A percentile compares a stretch with the other conserved stretches of the same genome.
These are phyloP conservation scores for Vanessa atalanta DNA, from an alignment of 1,140 invertebrate species.

Conservation along the genomic window DNA sequence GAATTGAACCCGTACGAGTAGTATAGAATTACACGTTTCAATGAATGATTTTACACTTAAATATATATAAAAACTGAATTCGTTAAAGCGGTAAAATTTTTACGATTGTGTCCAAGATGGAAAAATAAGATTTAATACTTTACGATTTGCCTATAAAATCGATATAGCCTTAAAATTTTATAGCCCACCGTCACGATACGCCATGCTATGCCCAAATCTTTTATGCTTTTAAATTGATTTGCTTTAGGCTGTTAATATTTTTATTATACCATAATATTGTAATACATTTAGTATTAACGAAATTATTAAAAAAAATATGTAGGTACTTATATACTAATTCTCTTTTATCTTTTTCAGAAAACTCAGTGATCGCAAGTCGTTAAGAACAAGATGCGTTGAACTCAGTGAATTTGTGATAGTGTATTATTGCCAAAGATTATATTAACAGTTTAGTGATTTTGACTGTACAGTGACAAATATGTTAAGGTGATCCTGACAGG, in stretches of 20 bases:
- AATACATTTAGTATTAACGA: background rate
- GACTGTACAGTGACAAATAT: conserved; percentile 49
- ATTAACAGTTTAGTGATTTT: conserved; percentile 29
- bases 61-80: background rate
- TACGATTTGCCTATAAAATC: conserved; percentile 28
- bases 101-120: conserved; percentile 18
- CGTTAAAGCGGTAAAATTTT: background rate
- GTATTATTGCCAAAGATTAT: conserved; percentile 31
- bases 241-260: conserved; percentile 19
- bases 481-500: conserved; percentile 51
- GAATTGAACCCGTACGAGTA: no score
- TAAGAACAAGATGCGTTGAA: conserved; percentile 15
- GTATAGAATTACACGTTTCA: no score
- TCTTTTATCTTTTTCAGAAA: conserved; percentile 15
- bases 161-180: conserved; percentile 12
- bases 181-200: background rate
- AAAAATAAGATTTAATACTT: conserved; percentile 29
- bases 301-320: background rate
- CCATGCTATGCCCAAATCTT: conserved; percentile 6
- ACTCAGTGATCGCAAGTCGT: background rate
- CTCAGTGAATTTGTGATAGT: conserved; percentile 6
- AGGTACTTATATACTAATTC: background rate
- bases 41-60: background rate
- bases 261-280: background rate
- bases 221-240: conserved; percentile 14